These are phyloP conservation scores for Leptinotarsa peninsularis DNA, from an alignment of 2,888 invertebrate species.

Conservation along the genomic window DNA sequence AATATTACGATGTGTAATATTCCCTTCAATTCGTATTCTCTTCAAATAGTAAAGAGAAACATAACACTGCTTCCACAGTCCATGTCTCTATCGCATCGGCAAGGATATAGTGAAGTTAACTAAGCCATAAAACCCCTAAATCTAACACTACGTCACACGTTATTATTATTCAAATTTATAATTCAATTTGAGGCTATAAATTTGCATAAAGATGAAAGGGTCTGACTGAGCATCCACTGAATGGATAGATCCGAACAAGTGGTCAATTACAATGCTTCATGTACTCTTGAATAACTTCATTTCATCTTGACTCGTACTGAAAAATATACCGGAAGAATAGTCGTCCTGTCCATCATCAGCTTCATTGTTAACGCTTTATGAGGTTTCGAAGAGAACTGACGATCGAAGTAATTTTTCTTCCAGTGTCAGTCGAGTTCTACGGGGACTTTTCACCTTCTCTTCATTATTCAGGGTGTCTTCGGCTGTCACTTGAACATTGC, in stretches of 20 bases:
- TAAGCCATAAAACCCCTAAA: constrained; percentile 65
- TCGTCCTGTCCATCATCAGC: constrained; percentile 17
- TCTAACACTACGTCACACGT: constrained; percentile 64
- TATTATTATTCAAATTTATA: constrained; percentile 68
- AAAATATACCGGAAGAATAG: constrained; percentile 24
- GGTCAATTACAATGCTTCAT: constrained; percentile 57
- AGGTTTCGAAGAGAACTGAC: background rate
- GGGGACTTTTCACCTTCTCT: background rate
- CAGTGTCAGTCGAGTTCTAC: background rate
- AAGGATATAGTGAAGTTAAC: constrained; percentile 53
- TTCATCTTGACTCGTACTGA: constrained; percentile 36
- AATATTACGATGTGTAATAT: background rate
- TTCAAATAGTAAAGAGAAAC: background rate
- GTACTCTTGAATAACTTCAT: constrained; percentile 46
- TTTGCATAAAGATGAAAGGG: constrained; percentile 66
- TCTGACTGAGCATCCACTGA: constrained; percentile 51
- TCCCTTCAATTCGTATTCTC: background rate
- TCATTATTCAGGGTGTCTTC: constrained; percentile 3
- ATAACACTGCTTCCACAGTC: background rate
- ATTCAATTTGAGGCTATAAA: constrained; percentile 67
- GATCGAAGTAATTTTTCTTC: constrained; percentile 2
- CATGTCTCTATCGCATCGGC: constrained; percentile 8
- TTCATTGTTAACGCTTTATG: constrained; percentile 5
- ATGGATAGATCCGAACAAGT: constrained; percentile 57
- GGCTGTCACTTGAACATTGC: background rate